These are phyloP conservation scores for Neotoma lepida DNA, from an alignment of 2,113 vertebrate genomes.

Conservation along the genomic window DNA sequence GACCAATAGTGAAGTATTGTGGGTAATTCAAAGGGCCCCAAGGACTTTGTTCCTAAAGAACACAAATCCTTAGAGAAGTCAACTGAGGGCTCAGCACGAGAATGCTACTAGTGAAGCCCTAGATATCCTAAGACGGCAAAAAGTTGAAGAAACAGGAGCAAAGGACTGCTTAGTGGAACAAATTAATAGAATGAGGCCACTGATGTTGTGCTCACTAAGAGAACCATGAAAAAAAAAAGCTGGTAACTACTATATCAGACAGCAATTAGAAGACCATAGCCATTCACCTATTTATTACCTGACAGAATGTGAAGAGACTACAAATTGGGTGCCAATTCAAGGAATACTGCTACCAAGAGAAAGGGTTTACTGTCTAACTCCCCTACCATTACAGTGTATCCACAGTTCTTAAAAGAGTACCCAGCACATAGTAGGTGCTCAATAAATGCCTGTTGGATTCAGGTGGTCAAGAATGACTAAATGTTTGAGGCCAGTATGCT, in stretches of 20 bases:
- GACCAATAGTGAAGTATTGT: not conserved
- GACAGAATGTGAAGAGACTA: not conserved
- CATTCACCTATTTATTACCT: not conserved
- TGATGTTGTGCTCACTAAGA: not conserved
- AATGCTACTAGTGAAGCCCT: not conserved
- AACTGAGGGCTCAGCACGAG: not conserved
- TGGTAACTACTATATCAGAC: not conserved
- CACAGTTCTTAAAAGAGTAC: not conserved
- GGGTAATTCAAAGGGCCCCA: not conserved
- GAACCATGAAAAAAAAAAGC: not conserved
- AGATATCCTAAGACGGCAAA: not conserved
- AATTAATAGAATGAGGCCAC: not conserved
- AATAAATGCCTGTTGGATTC: not conserved
- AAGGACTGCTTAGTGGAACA: not conserved
- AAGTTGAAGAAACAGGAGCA: not conserved
- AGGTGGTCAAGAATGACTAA: not conserved
- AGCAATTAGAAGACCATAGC: not conserved
- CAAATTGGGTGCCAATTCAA: not conserved
- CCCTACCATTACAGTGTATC: not conserved
- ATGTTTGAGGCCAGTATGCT: not conserved
- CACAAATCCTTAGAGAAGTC: not conserved
- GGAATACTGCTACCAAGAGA: not conserved
- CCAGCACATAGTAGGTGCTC: not conserved
- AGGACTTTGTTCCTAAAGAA: conserved; percentile 1
- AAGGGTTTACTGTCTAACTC: not conserved